phyloP scores from a whole-genome alignment of 2,888 invertebrate species.

The Troides helena region DNA sequence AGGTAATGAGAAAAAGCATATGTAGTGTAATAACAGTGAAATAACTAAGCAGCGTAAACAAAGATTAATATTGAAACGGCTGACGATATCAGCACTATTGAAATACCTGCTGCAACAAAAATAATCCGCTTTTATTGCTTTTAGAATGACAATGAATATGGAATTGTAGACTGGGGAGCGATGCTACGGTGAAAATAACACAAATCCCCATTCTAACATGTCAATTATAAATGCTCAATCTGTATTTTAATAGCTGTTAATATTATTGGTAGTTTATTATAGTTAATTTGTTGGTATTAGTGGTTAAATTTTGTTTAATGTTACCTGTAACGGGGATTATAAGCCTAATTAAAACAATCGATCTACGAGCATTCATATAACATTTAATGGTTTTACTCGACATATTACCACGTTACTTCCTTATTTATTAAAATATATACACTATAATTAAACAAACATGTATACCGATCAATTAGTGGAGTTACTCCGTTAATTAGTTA shows the following conservation, averaged over 20 bases:
- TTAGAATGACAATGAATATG: constrained; percentile 26
- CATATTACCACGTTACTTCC: too few species aligned
- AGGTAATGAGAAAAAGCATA: background rate
- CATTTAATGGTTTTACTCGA: too few species aligned
- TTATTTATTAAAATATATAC: too few species aligned
- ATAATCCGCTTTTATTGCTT: constrained; percentile 28
- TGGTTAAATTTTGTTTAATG: too few species aligned
- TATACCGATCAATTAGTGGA: background rate
- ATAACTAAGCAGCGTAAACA: constrained; percentile 8
- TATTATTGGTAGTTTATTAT: background rate
- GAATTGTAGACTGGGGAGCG: constrained; percentile 15
- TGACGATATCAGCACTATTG: constrained; percentile 23
- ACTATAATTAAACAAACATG: background rate
- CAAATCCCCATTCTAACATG: background rate
- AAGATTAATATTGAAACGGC: constrained; percentile 24
- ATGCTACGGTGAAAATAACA: constrained; percentile 3
- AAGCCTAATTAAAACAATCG: too few species aligned
- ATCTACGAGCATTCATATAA: too few species aligned
- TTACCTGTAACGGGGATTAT: too few species aligned
- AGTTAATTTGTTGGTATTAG: background rate
- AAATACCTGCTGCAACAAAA: constrained; percentile 18
- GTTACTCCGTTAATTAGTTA: constrained; percentile 13
- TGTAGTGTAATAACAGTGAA: constrained; percentile 9
- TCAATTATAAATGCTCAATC: background rate
- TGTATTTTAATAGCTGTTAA: background rate